A percentile compares a stretch with the other conserved stretches of the same genome.
Evolutionary conservation across 2,797 vertebrate species (phyloP).

Genomic region (Poeciliopsis paucimaculata): DNA sequence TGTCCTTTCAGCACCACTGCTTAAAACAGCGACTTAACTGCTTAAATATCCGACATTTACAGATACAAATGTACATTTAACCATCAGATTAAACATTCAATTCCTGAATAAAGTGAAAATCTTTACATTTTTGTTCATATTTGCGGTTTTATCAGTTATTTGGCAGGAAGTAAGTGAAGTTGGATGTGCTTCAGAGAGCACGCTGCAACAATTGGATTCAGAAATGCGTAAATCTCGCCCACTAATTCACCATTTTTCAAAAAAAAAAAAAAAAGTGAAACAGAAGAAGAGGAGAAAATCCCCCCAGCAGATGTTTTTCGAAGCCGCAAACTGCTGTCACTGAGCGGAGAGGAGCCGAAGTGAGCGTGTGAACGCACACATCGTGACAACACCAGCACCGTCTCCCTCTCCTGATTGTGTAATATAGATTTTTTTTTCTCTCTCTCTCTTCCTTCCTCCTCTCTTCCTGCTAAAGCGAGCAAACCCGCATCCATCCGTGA

Average conservation of each 20-base stretch:
- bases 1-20: constrained; percentile 83
- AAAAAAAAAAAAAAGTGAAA: constrained; percentile 28
- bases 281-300: constrained; percentile 28
- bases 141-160: not conserved
- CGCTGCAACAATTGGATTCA: constrained; percentile 58
- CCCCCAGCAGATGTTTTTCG: constrained; percentile 57
- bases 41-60: not conserved
- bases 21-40: constrained; percentile 16
- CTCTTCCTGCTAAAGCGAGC: constrained; percentile 47
- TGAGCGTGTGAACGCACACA: constrained; percentile 50
- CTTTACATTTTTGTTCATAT: not conserved
- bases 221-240: constrained; percentile 43
- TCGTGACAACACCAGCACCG: constrained; percentile 68
- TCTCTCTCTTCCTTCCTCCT: not conserved
- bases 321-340: constrained; percentile 26
- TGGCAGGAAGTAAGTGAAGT: constrained; percentile 18
- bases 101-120: not conserved
- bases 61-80: not conserved
- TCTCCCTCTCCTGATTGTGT: constrained; percentile 66
- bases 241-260: constrained; percentile 30
- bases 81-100: not conserved
- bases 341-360: constrained; percentile 34
- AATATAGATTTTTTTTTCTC: constrained; percentile 44
- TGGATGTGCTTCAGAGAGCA: constrained; percentile 11
- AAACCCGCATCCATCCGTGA: constrained; percentile 67